Percentiles rank a stretch among this genome's conserved stretches.
phyloP scores from a whole-genome alignment of 2,888 invertebrate species.

The Temnothorax unifasciatus region DNA sequence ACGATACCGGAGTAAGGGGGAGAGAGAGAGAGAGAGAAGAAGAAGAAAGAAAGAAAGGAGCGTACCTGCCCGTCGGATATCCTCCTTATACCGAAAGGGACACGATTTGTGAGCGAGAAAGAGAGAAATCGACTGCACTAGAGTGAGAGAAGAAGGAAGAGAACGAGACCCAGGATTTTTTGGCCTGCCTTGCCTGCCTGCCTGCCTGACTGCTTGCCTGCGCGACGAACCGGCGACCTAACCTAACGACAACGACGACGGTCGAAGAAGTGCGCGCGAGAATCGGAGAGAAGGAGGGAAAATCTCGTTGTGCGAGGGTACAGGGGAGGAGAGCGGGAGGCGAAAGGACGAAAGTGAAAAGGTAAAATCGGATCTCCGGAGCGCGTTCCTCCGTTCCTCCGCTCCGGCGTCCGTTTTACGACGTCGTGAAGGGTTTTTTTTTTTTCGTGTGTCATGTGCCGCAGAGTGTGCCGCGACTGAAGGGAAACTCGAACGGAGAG shows the following conservation, averaged over 20 bases:
- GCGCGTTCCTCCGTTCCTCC: constrained; percentile 2
- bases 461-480: constrained; percentile 40
- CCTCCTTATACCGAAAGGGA: constrained; percentile 14
- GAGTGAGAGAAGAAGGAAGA: constrained; percentile 20
- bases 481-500: constrained; percentile 12
- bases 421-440: not conserved
- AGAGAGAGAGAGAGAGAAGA: constrained; percentile 7
- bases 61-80: constrained; percentile 18
- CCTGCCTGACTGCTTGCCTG: constrained; percentile 54
- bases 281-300: constrained; percentile 36
- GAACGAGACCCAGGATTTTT: constrained; percentile 50
- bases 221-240: constrained; percentile 70
- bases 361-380: constrained; percentile 27
- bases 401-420: constrained; percentile 17
- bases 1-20: not conserved
- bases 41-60: constrained; percentile 11
- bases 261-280: constrained; percentile 45
- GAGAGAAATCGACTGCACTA: not conserved
- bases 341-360: constrained; percentile 58
- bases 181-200: constrained; percentile 55
- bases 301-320: constrained; percentile 23
- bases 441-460: constrained; percentile 44
- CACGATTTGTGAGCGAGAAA: constrained; percentile 37
- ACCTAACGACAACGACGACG: constrained; percentile 60
- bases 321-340: not conserved